Percentiles rank a stretch among this genome's conserved stretches.
phyloP scores from a whole-genome alignment of 2,113 vertebrate genomes.

The Bubo blakistoni region DNA sequence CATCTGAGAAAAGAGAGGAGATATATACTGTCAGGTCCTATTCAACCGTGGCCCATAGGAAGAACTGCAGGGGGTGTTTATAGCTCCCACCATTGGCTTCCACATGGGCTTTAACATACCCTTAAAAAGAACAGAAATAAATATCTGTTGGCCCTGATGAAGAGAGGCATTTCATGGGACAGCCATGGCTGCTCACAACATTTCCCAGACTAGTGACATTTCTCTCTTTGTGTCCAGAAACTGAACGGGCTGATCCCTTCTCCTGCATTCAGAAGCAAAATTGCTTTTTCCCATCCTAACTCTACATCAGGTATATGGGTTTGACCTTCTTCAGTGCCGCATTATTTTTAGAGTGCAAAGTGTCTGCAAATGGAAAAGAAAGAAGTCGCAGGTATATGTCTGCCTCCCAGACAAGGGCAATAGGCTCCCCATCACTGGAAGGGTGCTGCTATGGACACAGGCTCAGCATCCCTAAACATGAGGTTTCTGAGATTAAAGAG shows the following conservation, averaged over 20 bases:
- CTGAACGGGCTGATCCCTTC: fast-evolving
- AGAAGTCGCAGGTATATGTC: not conserved
- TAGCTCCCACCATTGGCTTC: not conserved
- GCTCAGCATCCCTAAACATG: not conserved
- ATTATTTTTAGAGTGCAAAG: not conserved
- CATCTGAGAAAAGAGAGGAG: not conserved
- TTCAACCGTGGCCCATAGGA: not conserved
- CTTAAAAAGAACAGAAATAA: not conserved
- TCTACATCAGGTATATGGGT: fast-evolving
- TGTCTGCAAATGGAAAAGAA: not conserved
- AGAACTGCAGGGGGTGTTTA: not conserved
- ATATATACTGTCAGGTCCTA: not conserved
- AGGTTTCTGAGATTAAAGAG: not conserved
- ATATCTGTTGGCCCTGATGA: not conserved
- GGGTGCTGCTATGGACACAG: not conserved
- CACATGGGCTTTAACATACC: not conserved
- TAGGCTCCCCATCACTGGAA: fast-evolving
- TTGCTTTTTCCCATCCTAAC: not conserved
- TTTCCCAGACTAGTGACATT: not conserved
- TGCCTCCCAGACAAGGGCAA: not conserved
- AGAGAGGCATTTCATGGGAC: not conserved
- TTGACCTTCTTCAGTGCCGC: not conserved
- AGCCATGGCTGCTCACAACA: not conserved
- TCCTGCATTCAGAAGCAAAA: not conserved
- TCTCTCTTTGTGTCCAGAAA: not conserved